Conservation (phyloP, 2,113 vertebrate genomes). For the Boleophthalmus pectinirostris region DNA sequence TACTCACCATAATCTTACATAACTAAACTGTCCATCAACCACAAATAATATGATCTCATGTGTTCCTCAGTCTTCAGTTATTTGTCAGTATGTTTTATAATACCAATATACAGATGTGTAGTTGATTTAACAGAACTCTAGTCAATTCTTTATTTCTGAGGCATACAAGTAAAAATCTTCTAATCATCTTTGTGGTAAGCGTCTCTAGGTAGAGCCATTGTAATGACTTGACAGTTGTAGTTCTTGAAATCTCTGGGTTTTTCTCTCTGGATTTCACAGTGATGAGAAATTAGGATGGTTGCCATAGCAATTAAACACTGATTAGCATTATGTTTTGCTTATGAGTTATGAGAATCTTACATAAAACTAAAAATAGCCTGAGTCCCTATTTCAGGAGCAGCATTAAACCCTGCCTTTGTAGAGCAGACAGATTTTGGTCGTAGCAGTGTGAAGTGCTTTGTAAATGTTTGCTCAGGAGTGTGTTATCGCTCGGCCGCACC, state of each 20-base stretch:
- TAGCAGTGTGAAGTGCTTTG: constrained; percentile 6
- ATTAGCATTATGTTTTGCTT: background rate
- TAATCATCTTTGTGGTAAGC: too few relatives aligned
- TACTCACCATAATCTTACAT: constrained; percentile 44
- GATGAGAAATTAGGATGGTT: background rate
- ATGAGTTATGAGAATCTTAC: constrained; percentile 14
- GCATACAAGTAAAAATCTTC: too few relatives aligned
- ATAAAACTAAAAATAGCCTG: constrained; percentile 7
- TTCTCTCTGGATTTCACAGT: too few relatives aligned
- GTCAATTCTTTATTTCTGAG: too few relatives aligned
- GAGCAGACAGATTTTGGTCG: constrained; percentile 34
- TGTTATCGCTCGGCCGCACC: constrained; percentile 33
- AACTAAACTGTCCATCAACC: constrained; percentile 28
- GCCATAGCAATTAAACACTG: background rate
- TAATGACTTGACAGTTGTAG: too few relatives aligned
- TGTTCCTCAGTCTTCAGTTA: background rate
- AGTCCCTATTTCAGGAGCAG: constrained; percentile 22
- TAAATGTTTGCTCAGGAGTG: constrained; percentile 13
- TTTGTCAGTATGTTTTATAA: too few relatives aligned
- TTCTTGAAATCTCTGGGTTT: too few relatives aligned
- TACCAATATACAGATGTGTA: too few relatives aligned
- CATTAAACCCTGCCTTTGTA: constrained; percentile 20
- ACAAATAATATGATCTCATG: background rate
- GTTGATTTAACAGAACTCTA: too few relatives aligned
- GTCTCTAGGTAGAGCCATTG: too few relatives aligned